Percentiles rank a stretch among this genome's conserved stretches.
Evolutionary conservation across 1,140 invertebrate species (phyloP).

Genomic region (Temnothorax nylanderi): DNA sequence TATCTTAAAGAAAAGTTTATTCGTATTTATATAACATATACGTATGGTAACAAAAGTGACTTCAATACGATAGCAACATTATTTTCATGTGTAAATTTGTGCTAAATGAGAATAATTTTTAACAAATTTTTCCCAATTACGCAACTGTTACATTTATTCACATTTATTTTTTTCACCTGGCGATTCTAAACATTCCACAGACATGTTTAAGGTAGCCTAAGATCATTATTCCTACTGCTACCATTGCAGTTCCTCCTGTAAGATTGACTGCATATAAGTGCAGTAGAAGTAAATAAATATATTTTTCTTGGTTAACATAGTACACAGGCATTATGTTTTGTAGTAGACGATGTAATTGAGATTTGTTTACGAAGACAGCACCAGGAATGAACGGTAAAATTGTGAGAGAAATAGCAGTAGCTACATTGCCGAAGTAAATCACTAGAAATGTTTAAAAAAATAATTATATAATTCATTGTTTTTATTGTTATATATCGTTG

Average conservation of each 20-base stretch:
- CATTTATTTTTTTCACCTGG: constrained; percentile 5
- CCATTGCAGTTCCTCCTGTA: neutral
- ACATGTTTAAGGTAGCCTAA: neutral
- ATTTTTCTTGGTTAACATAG: neutral
- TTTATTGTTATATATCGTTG: neutral
- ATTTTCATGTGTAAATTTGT: too few species aligned
- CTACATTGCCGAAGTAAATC: neutral
- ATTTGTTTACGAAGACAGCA: neutral
- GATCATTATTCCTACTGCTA: neutral
- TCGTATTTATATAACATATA: too few species aligned
- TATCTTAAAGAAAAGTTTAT: too few species aligned
- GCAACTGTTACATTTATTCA: too few species aligned
- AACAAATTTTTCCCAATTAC: too few species aligned
- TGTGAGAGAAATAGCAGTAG: neutral
- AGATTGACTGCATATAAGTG: neutral
- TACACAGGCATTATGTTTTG: neutral
- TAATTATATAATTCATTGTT: neutral
- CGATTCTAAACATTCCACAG: constrained; percentile 11
- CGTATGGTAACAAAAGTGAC: too few species aligned
- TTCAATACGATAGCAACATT: too few species aligned
- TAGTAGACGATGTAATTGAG: neutral
- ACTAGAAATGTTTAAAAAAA: neutral
- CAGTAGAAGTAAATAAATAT: neutral
- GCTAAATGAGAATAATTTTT: too few species aligned
- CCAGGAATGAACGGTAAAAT: neutral